A percentile compares a stretch with the other conserved stretches of the same genome.
phyloP scores from a whole-genome alignment of 35 echinoderm and acorn worm species.

The Lytechinus pictus region DNA sequence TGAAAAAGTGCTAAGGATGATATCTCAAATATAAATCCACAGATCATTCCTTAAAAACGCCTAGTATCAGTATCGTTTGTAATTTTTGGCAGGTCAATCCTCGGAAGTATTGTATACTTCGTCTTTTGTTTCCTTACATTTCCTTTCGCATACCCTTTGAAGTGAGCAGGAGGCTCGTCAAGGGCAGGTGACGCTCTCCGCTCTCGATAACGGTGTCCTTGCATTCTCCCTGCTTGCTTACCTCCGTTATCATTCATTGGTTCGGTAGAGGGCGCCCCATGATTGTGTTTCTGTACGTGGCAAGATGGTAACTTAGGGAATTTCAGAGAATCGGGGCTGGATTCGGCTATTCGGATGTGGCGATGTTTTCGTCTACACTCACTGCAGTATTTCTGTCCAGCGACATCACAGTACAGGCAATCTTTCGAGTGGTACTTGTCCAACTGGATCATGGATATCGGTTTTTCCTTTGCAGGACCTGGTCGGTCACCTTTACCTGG shows the following conservation, averaged over 20 bases:
- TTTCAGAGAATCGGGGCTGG: not conserved
- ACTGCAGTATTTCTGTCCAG: slow-evolving; percentile 61
- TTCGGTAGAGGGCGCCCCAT: not conserved
- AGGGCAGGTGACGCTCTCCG: not conserved
- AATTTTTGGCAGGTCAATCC: not conserved
- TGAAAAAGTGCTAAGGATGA: too few relatives aligned
- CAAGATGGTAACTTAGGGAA: not conserved
- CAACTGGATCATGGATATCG: not conserved
- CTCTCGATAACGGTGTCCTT: not conserved
- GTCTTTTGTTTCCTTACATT: slow-evolving; percentile 1
- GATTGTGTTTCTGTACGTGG: not conserved
- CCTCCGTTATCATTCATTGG: not conserved
- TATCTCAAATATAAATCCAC: too few relatives aligned
- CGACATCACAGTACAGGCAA: slow-evolving; percentile 56
- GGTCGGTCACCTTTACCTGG: not conserved
- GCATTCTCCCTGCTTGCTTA: not conserved
- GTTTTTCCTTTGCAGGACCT: not conserved
- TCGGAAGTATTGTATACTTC: not conserved
- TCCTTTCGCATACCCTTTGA: not conserved
- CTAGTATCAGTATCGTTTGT: slow-evolving; percentile 52
- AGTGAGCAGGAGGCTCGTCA: not conserved
- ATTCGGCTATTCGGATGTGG: not conserved
- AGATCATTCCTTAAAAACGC: not conserved
- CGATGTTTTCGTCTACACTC: slow-evolving; percentile 48
- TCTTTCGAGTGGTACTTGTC: slow-evolving; percentile 15